Base-by-base conservation (phyloP, 2,888 invertebrate species). In the Acleris literana region DNA sequence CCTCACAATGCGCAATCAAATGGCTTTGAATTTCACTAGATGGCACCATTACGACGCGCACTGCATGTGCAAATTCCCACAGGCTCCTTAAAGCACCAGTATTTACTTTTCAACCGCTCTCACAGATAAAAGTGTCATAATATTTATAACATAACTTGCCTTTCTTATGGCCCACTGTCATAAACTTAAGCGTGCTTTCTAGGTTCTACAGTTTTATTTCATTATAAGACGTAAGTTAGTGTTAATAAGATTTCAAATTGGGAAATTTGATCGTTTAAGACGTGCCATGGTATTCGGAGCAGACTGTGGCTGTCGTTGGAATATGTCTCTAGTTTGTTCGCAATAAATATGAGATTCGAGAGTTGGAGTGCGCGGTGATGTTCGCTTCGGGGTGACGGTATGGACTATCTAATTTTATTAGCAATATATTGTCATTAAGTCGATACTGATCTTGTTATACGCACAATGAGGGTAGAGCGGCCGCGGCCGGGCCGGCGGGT, bases 351-450 rank as follows among this genome's bases (percentile, higher is more conserved):
- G 86, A 92, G 87, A 90, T 84, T 88, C 82, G 82, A 81, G 76
- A 76, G 80, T 78, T 72, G 77, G 77, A 77, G 75, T 74, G 70
- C 76, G 77, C 75, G 76, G 79, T 84, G 90, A 87, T 88, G 89
- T 88, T 85, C 83, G 80, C 80, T 80, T 76, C 81, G 84, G 57
- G 57, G 86, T 90, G 90, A 91, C 88, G 88, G 83, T 82, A 85
- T 84, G 85, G 89, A 87, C 92, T 90, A 92, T 92, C 92, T 91
- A 90, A 92, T 90, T 92, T 92, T 92, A 92, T 91, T 88, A 91
- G 90, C 92, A 92, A 92, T 92, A 92, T 92, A 92, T 92, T 92
- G 92, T 92, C 92, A 92, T 92, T 92, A 92, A 90, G 90, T 87
- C 87, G 92, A 92, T 92, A 92, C 91, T 92, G 91, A 92, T 92